These are phyloP conservation scores for Drosophila bipectinata DNA, from an alignment of 1,140 invertebrate species.

Conservation along the genomic window DNA sequence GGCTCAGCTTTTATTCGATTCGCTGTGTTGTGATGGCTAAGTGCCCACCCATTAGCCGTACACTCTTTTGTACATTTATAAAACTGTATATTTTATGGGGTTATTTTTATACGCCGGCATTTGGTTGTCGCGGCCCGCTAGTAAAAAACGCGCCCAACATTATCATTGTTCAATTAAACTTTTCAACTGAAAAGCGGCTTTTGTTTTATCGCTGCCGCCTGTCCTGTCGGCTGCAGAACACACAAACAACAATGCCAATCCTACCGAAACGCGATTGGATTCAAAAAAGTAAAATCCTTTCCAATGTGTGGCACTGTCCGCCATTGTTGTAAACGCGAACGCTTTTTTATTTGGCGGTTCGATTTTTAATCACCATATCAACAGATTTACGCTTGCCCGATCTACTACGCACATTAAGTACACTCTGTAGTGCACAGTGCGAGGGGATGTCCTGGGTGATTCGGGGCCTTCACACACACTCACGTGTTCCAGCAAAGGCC, in stretches of 20 bases:
- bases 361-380: slow-evolving; percentile 80
- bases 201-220: slow-evolving; percentile 68
- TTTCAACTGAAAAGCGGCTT: slow-evolving; percentile 81
- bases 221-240: slow-evolving; percentile 70
- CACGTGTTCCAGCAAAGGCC: slow-evolving; percentile 31
- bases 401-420: slow-evolving; percentile 81
- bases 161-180: slow-evolving; percentile 82
- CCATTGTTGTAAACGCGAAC: slow-evolving; percentile 51
- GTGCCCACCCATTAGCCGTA: slow-evolving; percentile 40
- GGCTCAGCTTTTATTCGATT: slow-evolving; percentile 50
- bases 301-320: slow-evolving; percentile 26
- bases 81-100: slow-evolving; percentile 47
- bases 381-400: slow-evolving; percentile 79
- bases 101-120: slow-evolving; percentile 48
- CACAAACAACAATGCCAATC: slow-evolving; percentile 42
- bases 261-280: slow-evolving; percentile 18
- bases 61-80: slow-evolving; percentile 16
- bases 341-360: slow-evolving; percentile 57
- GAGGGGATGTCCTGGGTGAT: neutral
- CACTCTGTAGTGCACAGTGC: slow-evolving; percentile 22
- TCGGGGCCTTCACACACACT: neutral
- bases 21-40: slow-evolving; percentile 55
- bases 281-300: slow-evolving; percentile 42
- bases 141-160: slow-evolving; percentile 51
- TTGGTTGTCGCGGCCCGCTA: slow-evolving; percentile 34